Conservation (phyloP, 2,797 vertebrate genomes). For the Rhabdophis nuchalis region DNA sequence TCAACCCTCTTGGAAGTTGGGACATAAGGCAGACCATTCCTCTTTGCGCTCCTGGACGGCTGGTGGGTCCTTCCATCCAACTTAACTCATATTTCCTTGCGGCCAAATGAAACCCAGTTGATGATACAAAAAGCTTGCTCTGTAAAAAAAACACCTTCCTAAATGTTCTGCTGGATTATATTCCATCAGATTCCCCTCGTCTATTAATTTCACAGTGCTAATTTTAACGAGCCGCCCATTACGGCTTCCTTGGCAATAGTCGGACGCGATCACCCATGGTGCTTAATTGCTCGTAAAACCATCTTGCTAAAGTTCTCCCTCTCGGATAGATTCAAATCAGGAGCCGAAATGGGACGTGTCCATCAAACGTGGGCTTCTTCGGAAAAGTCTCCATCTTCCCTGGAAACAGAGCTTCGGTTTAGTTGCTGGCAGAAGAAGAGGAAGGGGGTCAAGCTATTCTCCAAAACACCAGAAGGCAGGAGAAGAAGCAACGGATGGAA, state of each 20-base stretch:
- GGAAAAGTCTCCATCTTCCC: neutral
- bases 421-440: neutral
- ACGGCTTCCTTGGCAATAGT: neutral
- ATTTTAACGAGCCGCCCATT: conserved; percentile 15
- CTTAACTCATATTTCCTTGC: neutral
- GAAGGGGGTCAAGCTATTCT: neutral
- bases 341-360: neutral
- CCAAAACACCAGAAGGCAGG: neutral
- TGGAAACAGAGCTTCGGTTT: neutral
- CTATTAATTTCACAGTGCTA: conserved; percentile 21
- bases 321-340: neutral
- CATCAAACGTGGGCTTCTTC: neutral
- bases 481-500: neutral
- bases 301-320: neutral
- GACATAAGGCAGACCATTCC: neutral
- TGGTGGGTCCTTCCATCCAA: neutral
- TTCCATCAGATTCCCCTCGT: neutral
- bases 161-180: neutral
- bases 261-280: neutral
- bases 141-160: neutral
- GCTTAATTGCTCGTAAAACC: conserved; percentile 15
- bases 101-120: neutral
- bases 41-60: neutral
- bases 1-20: neutral
- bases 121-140: neutral